Evolutionary conservation across 2,797 vertebrate genomes (phyloP).

Genomic region (Sebastes oblongus): DNA sequence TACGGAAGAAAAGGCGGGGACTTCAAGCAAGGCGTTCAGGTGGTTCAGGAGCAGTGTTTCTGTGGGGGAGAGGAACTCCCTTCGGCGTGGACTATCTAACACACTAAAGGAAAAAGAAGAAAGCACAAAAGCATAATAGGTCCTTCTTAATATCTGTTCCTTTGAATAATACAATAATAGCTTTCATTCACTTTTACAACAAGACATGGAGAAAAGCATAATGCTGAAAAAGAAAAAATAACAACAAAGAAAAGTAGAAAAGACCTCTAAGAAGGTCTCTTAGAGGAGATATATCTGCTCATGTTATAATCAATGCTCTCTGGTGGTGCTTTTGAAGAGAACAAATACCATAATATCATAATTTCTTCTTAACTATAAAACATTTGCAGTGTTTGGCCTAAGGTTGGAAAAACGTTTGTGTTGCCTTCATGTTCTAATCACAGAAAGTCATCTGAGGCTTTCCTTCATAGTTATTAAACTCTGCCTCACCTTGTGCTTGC

Average conservation of each 20-base stretch:
- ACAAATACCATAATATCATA: neutral
- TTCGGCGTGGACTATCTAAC: too few relatives aligned
- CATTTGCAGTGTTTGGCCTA: neutral
- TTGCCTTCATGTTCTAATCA: neutral
- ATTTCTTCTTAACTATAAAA: neutral
- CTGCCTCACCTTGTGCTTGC: slow-evolving; percentile 1
- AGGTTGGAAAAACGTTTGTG: neutral
- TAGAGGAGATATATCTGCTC: too few relatives aligned
- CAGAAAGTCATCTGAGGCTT: neutral
- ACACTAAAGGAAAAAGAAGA: too few relatives aligned
- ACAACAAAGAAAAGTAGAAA: slow-evolving; percentile 1
- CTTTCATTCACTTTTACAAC: neutral
- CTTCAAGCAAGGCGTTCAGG: too few relatives aligned
- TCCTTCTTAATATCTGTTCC: too few relatives aligned
- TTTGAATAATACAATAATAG: too few relatives aligned
- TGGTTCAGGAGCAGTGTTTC: too few relatives aligned
- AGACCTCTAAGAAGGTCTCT: neutral
- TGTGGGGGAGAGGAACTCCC: too few relatives aligned
- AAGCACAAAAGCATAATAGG: too few relatives aligned
- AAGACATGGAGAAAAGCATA: neutral
- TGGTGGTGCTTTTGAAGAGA: neutral
- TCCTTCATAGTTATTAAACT: slow-evolving; percentile 3
- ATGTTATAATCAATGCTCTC: neutral
- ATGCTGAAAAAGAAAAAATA: neutral
- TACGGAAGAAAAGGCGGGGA: too few relatives aligned